Conservation (phyloP, 30 jellyfish, hydroid and myxozoan genomes). For the Hydractinia symbiolongicarpus region DNA sequence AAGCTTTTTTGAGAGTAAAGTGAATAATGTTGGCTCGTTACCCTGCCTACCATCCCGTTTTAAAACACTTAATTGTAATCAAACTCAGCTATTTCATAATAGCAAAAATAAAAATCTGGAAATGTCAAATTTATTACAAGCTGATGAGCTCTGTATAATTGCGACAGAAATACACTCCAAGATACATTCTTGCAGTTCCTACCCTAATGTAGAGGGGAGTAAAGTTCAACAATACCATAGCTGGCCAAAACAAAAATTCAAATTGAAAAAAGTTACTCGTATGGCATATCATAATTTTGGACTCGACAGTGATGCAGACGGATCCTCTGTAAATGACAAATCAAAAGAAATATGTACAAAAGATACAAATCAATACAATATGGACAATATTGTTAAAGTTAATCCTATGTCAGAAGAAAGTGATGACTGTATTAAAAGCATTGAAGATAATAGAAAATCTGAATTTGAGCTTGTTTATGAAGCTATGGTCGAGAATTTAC, state of each 20-base stretch:
- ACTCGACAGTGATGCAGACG: neutral
- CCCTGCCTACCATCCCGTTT: too few species aligned
- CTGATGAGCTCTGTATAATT: constrained; percentile 24
- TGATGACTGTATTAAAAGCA: too few species aligned
- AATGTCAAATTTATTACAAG: neutral
- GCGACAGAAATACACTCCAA: constrained; percentile 22
- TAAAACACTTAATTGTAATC: too few species aligned
- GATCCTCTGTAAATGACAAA: neutral
- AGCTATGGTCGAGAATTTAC: too few species aligned
- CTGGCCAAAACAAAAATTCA: constrained; percentile 28
- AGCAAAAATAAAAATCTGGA: too few species aligned
- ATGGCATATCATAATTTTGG: constrained; percentile 16
- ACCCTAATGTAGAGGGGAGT: neutral
- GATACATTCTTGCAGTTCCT: neutral
- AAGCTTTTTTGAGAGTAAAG: too few species aligned
- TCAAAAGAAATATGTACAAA: neutral
- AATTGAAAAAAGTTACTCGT: neutral
- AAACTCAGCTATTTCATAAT: too few species aligned
- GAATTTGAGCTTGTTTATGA: too few species aligned
- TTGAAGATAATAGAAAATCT: too few species aligned
- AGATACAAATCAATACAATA: neutral
- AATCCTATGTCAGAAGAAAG: too few species aligned
- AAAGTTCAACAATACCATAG: constrained; percentile 20
- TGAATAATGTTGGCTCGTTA: too few species aligned
- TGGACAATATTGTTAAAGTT: too few species aligned